Percentiles rank a stretch among this genome's conserved stretches.
phyloP scores from a whole-genome alignment of 2,888 invertebrate species.

The Tenodera sinensis region DNA sequence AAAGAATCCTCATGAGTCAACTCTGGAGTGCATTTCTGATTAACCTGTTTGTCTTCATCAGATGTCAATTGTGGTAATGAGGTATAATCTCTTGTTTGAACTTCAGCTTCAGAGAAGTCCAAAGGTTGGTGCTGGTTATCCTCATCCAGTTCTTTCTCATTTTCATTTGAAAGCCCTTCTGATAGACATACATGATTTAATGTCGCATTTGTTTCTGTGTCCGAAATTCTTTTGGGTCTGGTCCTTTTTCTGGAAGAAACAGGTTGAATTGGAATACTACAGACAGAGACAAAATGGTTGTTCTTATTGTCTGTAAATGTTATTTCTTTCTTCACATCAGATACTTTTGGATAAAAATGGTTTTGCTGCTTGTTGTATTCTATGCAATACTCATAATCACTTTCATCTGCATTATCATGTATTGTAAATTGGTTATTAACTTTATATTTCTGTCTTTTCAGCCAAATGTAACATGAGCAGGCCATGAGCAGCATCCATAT shows the following conservation, averaged over 20 bases:
- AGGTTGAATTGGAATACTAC: background rate
- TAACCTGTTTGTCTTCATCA: background rate
- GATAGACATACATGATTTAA: background rate
- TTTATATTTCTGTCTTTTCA: background rate
- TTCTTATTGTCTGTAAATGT: background rate
- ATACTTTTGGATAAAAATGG: background rate
- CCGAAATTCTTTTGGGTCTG: background rate
- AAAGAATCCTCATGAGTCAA: background rate
- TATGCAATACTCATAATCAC: background rate
- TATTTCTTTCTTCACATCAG: background rate
- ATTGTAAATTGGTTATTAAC: background rate
- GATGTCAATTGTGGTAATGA: background rate
- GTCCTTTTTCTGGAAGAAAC: background rate
- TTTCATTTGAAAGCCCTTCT: background rate
- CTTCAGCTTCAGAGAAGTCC: background rate
- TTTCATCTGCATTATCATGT: background rate
- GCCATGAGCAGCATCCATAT: background rate
- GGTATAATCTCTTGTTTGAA: background rate
- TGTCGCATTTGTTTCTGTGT: background rate
- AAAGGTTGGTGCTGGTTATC: background rate
- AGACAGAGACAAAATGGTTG: background rate
- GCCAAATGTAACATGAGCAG: background rate
- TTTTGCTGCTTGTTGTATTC: background rate
- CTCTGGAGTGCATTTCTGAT: background rate
- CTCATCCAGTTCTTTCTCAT: background rate